A percentile compares a stretch with the other conserved stretches of the same genome.
Evolutionary conservation across 2,888 invertebrate species (phyloP).

Genomic region (Drosophila kanekoi): DNA sequence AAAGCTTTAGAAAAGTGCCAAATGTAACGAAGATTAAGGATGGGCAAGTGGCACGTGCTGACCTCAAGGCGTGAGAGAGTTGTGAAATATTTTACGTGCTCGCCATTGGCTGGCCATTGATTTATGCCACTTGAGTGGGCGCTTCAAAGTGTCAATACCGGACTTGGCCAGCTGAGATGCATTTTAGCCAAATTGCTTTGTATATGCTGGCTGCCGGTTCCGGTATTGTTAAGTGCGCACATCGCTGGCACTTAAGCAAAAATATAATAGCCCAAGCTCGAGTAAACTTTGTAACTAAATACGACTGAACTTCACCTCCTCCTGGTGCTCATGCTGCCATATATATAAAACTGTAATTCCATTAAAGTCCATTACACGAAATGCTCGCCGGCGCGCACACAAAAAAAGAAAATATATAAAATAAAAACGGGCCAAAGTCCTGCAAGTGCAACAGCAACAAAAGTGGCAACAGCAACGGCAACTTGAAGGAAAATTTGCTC

Average conservation of each 20-base stretch:
- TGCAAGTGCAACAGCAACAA: constrained; percentile 38
- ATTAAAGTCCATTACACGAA: constrained; percentile 81
- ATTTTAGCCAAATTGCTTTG: constrained; percentile 78
- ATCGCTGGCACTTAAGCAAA: constrained; percentile 72
- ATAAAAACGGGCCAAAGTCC: constrained; percentile 6
- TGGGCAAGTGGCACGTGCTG: constrained; percentile 74
- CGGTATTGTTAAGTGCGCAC: constrained; percentile 78
- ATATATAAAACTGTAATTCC: constrained; percentile 78
- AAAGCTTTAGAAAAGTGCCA: constrained; percentile 79
- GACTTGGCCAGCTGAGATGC: constrained; percentile 57
- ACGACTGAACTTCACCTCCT: constrained; percentile 49
- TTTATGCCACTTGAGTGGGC: constrained; percentile 75
- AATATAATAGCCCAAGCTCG: constrained; percentile 74
- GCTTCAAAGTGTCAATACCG: constrained; percentile 78
- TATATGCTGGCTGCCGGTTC: constrained; percentile 57
- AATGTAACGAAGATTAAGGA: constrained; percentile 81
- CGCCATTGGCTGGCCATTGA: constrained; percentile 74
- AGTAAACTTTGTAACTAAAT: constrained; percentile 80
- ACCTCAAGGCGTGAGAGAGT: constrained; percentile 51
- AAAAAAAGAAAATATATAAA: constrained; percentile 12
- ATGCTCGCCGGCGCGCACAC: constrained; percentile 54
- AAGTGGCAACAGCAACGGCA: constrained; percentile 34
- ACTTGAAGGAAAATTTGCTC: constrained; percentile 56
- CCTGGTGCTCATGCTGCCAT: constrained; percentile 17
- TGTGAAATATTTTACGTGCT: constrained; percentile 79